Evolutionary conservation across 2,888 invertebrate genomes (phyloP), one percentile per base, ranked within the genome.

Genomic region (Aleiodes leptofemur): DNA sequence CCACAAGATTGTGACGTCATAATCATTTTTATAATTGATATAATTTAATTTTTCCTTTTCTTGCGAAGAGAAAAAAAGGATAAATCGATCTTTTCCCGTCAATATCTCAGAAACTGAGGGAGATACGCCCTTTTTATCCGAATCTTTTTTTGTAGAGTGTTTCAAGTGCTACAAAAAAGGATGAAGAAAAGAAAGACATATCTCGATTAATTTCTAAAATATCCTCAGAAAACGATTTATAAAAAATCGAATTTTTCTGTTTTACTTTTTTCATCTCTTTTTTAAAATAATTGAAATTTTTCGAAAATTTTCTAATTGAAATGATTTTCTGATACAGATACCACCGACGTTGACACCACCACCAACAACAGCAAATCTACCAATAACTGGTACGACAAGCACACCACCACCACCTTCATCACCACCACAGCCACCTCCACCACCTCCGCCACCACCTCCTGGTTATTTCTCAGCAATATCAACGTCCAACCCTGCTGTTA

Each of bases 401-500:
- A 69, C 61, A 61, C 72, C 76, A 11, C 69, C 76, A 53, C 71
- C 78, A 9, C 74, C 77, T 76, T 76, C 72, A 59, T 76, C 73
- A 71, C 74, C 77, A 64, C 76, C 80, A 69, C 72, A 81, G 71
- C 43, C 82, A 51, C 70, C 81, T 78, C 79, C 81, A 77, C 79
- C 83, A 56, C 79, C 80, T 3, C 78, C 80, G 11, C 76, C 75
- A 53, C 77, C 79, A 74, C 72, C 82, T 56, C 83, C 82, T 23
- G 81, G 83, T 34, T 87, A 87, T 69, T 87, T 87, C 73, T 78
- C 86, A 5, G 79, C 86, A 14, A 86, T 87, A 69, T 80, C 87
- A 3, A 81, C 86, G 4, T 82, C 83, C 0, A 84, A 85, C 23
- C 81, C 85, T 38, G 71, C 83, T 3, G 77, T 92, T 91, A 77